Percentiles rank a stretch among this genome's conserved stretches.
These are phyloP conservation scores for Hirudinaria manillensis DNA, from an alignment of 2,888 invertebrate species.

Conservation along the genomic window DNA sequence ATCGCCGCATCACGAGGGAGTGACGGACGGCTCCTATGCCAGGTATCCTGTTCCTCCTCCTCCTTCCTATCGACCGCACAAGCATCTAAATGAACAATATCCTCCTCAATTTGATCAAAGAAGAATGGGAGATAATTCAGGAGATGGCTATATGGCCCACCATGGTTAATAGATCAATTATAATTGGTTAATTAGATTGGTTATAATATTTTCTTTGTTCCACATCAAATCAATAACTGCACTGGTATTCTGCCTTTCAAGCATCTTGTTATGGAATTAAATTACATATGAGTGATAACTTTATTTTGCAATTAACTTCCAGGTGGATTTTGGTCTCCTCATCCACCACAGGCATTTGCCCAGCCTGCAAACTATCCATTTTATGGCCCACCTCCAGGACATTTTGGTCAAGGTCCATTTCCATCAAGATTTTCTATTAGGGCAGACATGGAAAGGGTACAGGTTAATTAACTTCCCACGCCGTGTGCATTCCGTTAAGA, in stretches of 20 bases:
- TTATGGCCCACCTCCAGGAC: not conserved
- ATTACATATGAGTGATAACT: not conserved
- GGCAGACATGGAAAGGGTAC: conserved; percentile 18
- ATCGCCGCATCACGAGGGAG: not conserved
- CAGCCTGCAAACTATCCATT: conserved; percentile 6
- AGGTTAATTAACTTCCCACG: conserved; percentile 5
- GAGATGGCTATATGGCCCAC: conserved; percentile 3
- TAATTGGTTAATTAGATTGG: not conserved
- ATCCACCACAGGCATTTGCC: not conserved
- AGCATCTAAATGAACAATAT: conserved; percentile 2
- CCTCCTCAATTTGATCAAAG: conserved; percentile 18
- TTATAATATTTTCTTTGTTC: not conserved
- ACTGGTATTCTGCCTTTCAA: not conserved
- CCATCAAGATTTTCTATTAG: conserved; percentile 12
- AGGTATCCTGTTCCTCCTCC: conserved; percentile 19
- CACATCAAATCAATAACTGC: not conserved
- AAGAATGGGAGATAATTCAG: conserved; percentile 4
- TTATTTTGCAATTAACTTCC: not conserved
- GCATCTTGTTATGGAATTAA: not conserved
- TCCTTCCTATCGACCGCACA: not conserved
- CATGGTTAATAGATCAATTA: not conserved
- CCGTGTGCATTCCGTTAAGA: not conserved
- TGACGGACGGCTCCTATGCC: conserved; percentile 4
- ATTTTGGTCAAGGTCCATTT: not conserved
- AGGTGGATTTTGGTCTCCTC: conserved; percentile 8